Evolutionary conservation across 2,888 invertebrate genomes (phyloP).

Genomic region (Mactromeris polynyma): DNA sequence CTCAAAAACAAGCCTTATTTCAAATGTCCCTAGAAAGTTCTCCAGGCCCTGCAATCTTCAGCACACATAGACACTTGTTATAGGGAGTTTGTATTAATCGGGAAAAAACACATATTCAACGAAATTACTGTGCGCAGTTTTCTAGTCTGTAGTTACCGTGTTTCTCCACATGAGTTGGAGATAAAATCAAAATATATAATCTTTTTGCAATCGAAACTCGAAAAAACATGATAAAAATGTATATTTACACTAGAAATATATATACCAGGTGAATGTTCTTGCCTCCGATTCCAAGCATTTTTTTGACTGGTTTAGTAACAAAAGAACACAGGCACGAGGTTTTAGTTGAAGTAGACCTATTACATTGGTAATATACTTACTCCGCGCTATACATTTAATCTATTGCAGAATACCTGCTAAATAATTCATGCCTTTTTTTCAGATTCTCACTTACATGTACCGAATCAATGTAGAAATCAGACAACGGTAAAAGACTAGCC

Average conservation of each 20-base stretch:
- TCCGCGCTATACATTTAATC: background rate
- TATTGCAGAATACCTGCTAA: conserved; percentile 9
- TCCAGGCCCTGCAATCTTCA: background rate
- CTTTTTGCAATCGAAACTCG: background rate
- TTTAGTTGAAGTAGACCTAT: too few species aligned
- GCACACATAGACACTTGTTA: background rate
- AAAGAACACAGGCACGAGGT: too few species aligned
- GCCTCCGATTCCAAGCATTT: too few species aligned
- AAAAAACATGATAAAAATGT: background rate
- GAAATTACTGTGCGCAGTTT: background rate
- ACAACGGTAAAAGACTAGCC: conserved; percentile 1
- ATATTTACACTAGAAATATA: too few species aligned
- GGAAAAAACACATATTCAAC: background rate
- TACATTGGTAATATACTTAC: background rate
- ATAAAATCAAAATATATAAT: background rate
- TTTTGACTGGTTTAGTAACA: too few species aligned
- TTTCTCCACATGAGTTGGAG: background rate
- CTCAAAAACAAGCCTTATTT: too few species aligned
- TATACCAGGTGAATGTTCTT: too few species aligned
- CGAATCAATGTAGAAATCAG: background rate
- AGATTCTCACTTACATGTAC: background rate
- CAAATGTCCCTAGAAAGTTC: background rate
- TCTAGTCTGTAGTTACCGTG: background rate
- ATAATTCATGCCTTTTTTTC: background rate
- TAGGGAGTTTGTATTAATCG: background rate